Base-by-base conservation (phyloP, 1,140 invertebrate genomes). In the Anthonomus grandis region DNA sequence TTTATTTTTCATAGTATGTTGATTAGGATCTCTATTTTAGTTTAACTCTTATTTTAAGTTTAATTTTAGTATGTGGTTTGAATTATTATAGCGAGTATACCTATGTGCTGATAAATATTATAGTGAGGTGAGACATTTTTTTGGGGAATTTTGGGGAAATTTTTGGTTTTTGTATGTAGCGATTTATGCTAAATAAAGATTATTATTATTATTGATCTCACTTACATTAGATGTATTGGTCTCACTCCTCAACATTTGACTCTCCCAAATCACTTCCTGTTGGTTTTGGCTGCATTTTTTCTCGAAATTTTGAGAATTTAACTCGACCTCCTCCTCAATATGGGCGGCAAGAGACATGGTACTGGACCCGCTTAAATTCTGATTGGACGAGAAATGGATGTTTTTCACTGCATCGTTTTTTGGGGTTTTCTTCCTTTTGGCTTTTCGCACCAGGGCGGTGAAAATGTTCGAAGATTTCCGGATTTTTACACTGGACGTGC, bases 391-490 rank as follows among this genome's bases (percentile, higher is more conserved):
- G 8, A 38, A 6, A 2, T 41, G 22, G 1, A 53, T 6, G 8
- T 24, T 44, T 42, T 54, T 48, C 23, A 38, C 6, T 19, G n/a
- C 38, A 13, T 34, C 25, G 12, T 36, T 50, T 4, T 31, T 47
- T 19, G 15, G 9, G 6, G 18, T 22, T 34, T 54, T 59, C 12
- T 56, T 60, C 24, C 53, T 50, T 22, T 42, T n/a, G 6, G 52
- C 53, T 25, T 44, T 53, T 34, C 42, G 48, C 1, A 56, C 52
- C 27, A 60, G n/a, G 2, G 42, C 18, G 4, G 59, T 37, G 12
- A 60, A 55, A 12, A 60, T 49, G 24, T 57, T 60, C 2, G 46
- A 51, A 17, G 52, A 51, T 56, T 56, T 60, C 31, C 34, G 55
- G 0, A 36, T 5, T 52, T 56, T 56, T 9, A 60, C 25, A 18